These are phyloP conservation scores for Eriocheir sinensis DNA, from an alignment of 1,140 invertebrate genomes.

Conservation along the genomic window DNA sequence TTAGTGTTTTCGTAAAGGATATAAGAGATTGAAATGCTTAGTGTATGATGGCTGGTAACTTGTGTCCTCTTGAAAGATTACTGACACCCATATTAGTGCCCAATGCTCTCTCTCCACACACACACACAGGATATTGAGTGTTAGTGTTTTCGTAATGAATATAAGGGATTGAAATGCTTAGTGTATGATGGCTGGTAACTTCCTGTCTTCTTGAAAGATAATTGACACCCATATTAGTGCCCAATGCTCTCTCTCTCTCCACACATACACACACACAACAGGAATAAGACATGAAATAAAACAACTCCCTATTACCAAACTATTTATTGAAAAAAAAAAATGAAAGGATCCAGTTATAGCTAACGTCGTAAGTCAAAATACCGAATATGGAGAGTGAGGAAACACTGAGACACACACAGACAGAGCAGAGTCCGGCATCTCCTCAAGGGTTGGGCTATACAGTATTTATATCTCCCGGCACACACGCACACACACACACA, in stretches of 20 bases:
- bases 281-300: background rate
- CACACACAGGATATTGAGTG: background rate
- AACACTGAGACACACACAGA: background rate
- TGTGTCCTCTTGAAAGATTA: too few species aligned
- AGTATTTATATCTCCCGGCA: background rate
- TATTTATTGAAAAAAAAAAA: slow-evolving; percentile 36
- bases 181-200: background rate
- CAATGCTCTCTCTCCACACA: too few species aligned
- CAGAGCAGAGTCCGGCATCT: background rate
- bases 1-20: too few species aligned
- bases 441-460: background rate
- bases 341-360: background rate
- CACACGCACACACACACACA: too few species aligned
- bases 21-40: too few species aligned
- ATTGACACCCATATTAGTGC: background rate
- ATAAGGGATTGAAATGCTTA: background rate
- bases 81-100: too few species aligned
- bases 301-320: slow-evolving; percentile 19
- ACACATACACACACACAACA: background rate
- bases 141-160: background rate
- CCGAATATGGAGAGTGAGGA: background rate
- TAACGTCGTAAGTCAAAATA: background rate
- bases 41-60: too few species aligned
- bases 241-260: background rate
- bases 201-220: background rate